phyloP scores from a whole-genome alignment of 2,113 vertebrate genomes.

The Mesocricetus auratus region DNA sequence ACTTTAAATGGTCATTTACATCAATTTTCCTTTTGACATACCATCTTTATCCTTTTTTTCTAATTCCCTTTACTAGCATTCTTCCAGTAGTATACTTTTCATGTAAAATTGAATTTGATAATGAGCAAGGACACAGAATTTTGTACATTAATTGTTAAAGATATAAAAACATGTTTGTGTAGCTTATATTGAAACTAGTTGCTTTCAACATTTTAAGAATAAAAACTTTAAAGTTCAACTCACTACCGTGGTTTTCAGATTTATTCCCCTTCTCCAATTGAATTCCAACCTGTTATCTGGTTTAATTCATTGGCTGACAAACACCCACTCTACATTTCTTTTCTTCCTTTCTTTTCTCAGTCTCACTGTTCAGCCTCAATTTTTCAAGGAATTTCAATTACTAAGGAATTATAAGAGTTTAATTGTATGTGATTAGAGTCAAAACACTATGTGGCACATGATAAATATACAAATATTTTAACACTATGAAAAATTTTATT shows the following conservation, averaged over 20 bases:
- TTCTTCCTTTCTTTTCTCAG: background rate
- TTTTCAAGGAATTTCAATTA: background rate
- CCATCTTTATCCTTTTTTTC: background rate
- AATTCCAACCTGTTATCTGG: background rate
- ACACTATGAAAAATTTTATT: background rate
- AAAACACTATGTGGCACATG: background rate
- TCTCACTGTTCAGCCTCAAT: background rate
- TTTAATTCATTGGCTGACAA: background rate
- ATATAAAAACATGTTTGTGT: background rate
- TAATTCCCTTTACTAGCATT: background rate
- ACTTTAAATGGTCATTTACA: background rate
- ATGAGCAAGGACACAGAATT: background rate
- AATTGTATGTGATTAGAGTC: background rate
- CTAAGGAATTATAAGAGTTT: background rate
- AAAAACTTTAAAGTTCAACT: constrained; percentile 12
- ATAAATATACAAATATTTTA: background rate
- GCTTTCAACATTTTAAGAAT: background rate
- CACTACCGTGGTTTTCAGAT: background rate
- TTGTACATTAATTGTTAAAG: background rate
- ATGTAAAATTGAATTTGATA: background rate
- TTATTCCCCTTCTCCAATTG: background rate
- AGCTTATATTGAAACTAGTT: constrained; percentile 4
- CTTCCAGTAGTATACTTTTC: background rate
- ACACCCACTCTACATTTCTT: background rate
- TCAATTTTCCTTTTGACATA: background rate